These are phyloP conservation scores for Charina bottae DNA, from an alignment of 2,113 vertebrate genomes.

Conservation along the genomic window DNA sequence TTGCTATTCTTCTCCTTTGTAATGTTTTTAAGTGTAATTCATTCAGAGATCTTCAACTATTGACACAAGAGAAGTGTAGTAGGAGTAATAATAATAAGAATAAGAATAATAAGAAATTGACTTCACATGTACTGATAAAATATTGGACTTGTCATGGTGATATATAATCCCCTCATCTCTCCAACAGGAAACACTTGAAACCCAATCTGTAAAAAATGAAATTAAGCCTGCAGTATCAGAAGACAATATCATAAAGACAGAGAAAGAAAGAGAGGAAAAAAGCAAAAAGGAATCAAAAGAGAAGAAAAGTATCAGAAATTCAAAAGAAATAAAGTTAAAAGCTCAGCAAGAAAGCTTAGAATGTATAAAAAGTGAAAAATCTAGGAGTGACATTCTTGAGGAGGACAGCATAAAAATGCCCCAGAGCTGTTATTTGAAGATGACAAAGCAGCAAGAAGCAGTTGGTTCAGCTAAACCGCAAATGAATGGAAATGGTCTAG, in stretches of 20 bases:
- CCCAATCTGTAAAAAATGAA: background rate
- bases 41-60: background rate
- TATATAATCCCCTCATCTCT: background rate
- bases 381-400: slow-evolving; percentile 39
- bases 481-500: slow-evolving; percentile 27
- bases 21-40: background rate
- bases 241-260: slow-evolving; percentile 37
- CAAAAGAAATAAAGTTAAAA: slow-evolving; percentile 70
- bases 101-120: background rate
- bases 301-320: slow-evolving; percentile 79
- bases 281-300: slow-evolving; percentile 86
- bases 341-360: slow-evolving; percentile 29
- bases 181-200: background rate
- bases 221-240: background rate
- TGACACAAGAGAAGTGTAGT: background rate
- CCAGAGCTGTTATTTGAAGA: slow-evolving; percentile 40
- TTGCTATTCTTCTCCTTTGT: background rate
- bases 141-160: background rate
- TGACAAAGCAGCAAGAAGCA: slow-evolving; percentile 48
- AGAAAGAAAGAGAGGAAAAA: slow-evolving; percentile 74
- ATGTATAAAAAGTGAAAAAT: slow-evolving; percentile 70
- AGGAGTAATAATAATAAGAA: background rate
- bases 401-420: slow-evolving; percentile 7
- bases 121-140: background rate
- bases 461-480: rapidly evolving